Percentiles rank a stretch among this genome's conserved stretches.
phyloP scores from a whole-genome alignment of 53 echinoderm and acorn worm species.

The Temnopleurus reevesii region DNA sequence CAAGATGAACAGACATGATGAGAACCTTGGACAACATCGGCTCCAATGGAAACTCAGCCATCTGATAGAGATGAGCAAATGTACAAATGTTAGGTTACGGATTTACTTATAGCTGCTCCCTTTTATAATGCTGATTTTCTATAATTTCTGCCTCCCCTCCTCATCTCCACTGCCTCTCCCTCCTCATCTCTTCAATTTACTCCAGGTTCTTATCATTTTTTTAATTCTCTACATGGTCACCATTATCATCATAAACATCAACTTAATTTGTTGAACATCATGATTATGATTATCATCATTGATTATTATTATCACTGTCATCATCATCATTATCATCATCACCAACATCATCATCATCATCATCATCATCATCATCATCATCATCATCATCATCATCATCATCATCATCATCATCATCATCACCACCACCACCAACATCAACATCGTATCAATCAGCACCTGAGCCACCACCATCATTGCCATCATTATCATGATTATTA shows the following conservation, averaged over 20 bases:
- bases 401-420: neutral
- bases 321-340: neutral
- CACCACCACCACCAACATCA: neutral
- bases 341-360: neutral
- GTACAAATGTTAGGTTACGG: too few relatives aligned
- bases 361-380: neutral
- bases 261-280: too few relatives aligned
- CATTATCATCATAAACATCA: too few relatives aligned
- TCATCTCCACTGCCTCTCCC: too few relatives aligned
- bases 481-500: neutral
- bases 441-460: neutral
- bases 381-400: neutral
- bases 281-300: too few relatives aligned
- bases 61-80: constrained; percentile 61
- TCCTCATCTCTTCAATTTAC: too few relatives aligned
- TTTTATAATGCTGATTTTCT: too few relatives aligned
- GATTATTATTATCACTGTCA: too few relatives aligned
- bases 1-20: constrained; percentile 97
- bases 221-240: too few relatives aligned
- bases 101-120: too few relatives aligned
- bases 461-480: neutral
- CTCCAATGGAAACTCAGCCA: constrained; percentile 99
- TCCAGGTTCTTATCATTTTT: too few relatives aligned
- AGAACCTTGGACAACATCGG: constrained; percentile 98
- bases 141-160: too few relatives aligned